These are phyloP conservation scores for Nestor notabilis DNA, from an alignment of 2,113 vertebrate genomes.

Conservation along the genomic window DNA sequence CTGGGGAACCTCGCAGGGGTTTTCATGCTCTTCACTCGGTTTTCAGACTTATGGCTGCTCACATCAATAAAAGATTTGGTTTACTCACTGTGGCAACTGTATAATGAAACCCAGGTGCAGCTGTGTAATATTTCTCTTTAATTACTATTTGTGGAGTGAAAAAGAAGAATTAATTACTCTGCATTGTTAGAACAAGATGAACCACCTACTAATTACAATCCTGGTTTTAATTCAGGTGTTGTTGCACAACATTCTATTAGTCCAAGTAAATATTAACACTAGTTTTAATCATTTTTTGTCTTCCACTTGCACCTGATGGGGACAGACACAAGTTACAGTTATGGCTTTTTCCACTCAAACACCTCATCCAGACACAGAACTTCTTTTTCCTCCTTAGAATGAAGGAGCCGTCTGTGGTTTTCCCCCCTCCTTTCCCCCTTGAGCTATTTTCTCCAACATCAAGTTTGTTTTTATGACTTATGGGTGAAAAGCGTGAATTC, in stretches of 20 bases:
- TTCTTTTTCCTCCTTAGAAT: background rate
- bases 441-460: background rate
- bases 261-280: slow-evolving; percentile 63
- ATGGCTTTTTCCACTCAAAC: background rate
- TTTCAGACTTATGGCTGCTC: slow-evolving; percentile 51
- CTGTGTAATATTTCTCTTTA: slow-evolving; percentile 79
- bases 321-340: background rate
- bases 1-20: slow-evolving; percentile 27
- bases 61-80: slow-evolving; percentile 76
- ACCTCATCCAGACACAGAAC: background rate
- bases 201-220: slow-evolving; percentile 72
- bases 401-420: background rate
- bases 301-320: background rate
- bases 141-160: slow-evolving; percentile 74
- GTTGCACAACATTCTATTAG: slow-evolving; percentile 43
- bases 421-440: background rate
- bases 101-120: slow-evolving; percentile 74
- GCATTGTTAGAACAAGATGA: slow-evolving; percentile 68
- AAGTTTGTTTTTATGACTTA: slow-evolving; percentile 1
- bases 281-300: background rate
- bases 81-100: slow-evolving; percentile 60
- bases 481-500: background rate
- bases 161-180: slow-evolving; percentile 71
- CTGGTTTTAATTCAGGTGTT: slow-evolving; percentile 38
- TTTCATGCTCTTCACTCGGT: slow-evolving; percentile 37